phyloP scores from a whole-genome alignment of 2,113 vertebrate genomes.

The Tenrec ecaudatus region DNA sequence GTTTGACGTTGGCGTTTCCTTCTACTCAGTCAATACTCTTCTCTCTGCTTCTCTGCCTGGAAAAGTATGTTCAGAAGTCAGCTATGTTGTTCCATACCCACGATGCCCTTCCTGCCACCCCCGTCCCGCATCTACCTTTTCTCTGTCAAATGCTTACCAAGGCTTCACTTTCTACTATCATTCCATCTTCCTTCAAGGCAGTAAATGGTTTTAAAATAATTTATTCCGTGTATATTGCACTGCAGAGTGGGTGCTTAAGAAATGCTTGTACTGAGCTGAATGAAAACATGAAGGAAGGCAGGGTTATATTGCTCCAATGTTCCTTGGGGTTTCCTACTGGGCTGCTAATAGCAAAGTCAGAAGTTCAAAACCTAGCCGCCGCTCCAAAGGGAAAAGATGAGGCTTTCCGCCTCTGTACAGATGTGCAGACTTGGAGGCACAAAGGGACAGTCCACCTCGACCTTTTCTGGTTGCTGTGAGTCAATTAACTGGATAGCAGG shows the following conservation, averaged over 20 bases:
- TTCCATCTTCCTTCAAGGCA: not conserved
- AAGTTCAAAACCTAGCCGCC: too few relatives aligned
- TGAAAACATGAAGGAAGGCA: constrained; percentile 15
- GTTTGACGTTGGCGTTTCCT: too few relatives aligned
- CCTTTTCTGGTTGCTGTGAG: too few relatives aligned
- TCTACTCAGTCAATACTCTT: too few relatives aligned
- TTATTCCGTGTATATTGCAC: not conserved
- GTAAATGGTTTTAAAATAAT: not conserved
- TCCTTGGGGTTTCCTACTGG: not conserved
- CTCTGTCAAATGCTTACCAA: not conserved
- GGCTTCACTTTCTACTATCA: not conserved
- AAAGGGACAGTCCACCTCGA: too few relatives aligned
- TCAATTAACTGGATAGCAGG: too few relatives aligned
- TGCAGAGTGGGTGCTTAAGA: not conserved
- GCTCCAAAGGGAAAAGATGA: too few relatives aligned
- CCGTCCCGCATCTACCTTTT: rapidly evolving
- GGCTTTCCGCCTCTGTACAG: too few relatives aligned
- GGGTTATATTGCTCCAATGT: not conserved
- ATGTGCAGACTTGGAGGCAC: too few relatives aligned
- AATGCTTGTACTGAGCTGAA: not conserved
- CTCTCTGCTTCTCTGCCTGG: not conserved
- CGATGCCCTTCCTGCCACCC: not conserved
- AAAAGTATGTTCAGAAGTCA: not conserved
- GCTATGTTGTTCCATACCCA: rapidly evolving
- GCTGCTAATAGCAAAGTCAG: too few relatives aligned